Percentiles rank a stretch among this genome's conserved stretches.
Conservation (phyloP, 2,113 vertebrate genomes). For the Burhinus bistriatus region DNA sequence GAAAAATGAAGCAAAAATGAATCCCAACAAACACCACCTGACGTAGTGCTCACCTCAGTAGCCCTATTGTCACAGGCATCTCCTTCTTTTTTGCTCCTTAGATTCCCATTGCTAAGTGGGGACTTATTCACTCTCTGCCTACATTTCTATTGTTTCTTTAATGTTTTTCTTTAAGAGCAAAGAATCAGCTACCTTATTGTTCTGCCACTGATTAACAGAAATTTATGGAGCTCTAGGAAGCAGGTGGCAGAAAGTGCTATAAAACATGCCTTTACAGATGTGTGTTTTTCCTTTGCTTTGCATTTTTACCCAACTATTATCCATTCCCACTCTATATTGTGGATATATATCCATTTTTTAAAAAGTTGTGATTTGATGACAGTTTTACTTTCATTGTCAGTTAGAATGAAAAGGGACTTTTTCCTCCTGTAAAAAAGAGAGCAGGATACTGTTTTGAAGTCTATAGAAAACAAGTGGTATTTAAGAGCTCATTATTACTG, state of each 20-base stretch:
- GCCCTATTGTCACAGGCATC: background rate
- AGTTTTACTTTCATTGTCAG: background rate
- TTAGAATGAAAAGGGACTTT: background rate
- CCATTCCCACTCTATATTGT: background rate
- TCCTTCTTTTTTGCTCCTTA: background rate
- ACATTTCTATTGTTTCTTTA: background rate
- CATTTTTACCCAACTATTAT: background rate
- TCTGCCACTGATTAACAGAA: background rate
- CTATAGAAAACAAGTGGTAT: background rate
- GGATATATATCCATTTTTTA: background rate
- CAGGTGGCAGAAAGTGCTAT: background rate
- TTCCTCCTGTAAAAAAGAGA: background rate
- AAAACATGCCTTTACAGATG: background rate
- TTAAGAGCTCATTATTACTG: background rate
- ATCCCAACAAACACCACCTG: background rate
- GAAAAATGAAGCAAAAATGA: background rate
- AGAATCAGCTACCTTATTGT: background rate
- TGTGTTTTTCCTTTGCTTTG: background rate
- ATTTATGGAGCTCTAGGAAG: background rate
- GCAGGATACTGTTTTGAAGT: background rate
- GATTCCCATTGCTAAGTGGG: background rate
- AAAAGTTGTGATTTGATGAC: background rate
- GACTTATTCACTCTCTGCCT: background rate
- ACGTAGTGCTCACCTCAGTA: background rate
- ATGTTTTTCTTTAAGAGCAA: background rate